Evolutionary conservation across 1,140 invertebrate species (phyloP).

Genomic region (Triops longicaudatus): DNA sequence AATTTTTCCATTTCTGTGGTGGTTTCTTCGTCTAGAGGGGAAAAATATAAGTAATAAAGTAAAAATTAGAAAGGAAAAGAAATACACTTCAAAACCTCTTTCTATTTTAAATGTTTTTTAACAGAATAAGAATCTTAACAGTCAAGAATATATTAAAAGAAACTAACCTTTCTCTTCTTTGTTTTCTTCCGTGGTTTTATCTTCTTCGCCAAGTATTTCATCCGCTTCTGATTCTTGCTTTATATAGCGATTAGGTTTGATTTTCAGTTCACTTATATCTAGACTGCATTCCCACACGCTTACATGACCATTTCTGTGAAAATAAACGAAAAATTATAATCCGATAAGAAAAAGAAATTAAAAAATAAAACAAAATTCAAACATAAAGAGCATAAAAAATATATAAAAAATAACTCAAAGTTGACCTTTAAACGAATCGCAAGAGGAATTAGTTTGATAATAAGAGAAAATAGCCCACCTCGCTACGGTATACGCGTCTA

Average conservation of each 20-base stretch:
- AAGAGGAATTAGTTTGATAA: too few relatives aligned
- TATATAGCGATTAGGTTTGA: not conserved
- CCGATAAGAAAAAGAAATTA: too few relatives aligned
- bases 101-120: too few relatives aligned
- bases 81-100: too few relatives aligned
- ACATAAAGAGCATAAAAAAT: too few relatives aligned
- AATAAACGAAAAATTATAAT: too few relatives aligned
- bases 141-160: not conserved
- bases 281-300: constrained; percentile 82
- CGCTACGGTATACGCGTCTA: constrained; percentile 69
- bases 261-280: constrained; percentile 52
- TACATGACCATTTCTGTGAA: constrained; percentile 53
- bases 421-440: too few relatives aligned
- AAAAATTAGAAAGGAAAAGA: constrained; percentile 17
- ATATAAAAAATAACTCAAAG: too few relatives aligned
- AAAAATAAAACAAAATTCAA: too few relatives aligned
- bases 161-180: not conserved
- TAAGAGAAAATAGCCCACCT: constrained; percentile 53
- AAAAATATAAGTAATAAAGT: constrained; percentile 2
- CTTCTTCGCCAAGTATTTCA: not conserved
- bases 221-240: not conserved
- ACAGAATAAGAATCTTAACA: not conserved
- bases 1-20: constrained; percentile 21
- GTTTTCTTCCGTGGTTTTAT: not conserved
- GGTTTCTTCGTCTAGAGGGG: constrained; percentile 33